phyloP scores from a whole-genome alignment of 2,113 vertebrate genomes.

The Oryzias curvinotus region DNA sequence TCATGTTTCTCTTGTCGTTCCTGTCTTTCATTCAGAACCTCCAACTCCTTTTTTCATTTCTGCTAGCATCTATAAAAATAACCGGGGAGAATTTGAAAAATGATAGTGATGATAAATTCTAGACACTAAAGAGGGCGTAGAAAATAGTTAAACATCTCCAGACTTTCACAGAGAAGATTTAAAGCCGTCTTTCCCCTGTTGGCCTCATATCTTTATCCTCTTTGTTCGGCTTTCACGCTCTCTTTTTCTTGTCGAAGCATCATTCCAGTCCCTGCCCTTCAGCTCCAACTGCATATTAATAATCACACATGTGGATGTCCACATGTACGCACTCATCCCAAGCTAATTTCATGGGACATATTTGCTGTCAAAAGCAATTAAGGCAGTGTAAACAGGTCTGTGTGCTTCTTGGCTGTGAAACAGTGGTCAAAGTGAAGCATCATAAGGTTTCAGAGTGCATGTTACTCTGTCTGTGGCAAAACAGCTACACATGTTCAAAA shows the following conservation, averaged over 20 bases:
- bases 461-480: slow-evolving; percentile 40
- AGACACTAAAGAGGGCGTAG: slow-evolving; percentile 30
- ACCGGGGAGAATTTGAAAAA: slow-evolving; percentile 16
- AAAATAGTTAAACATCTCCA: slow-evolving; percentile 56
- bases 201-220: slow-evolving; percentile 56
- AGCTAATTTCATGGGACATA: slow-evolving; percentile 71
- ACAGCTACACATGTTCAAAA: slow-evolving; percentile 61
- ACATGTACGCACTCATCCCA: slow-evolving; percentile 26
- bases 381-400: slow-evolving; percentile 41
- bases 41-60: slow-evolving; percentile 7
- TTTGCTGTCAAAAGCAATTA: slow-evolving; percentile 69
- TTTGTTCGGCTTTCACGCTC: slow-evolving; percentile 46
- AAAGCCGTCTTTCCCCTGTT: slow-evolving; percentile 22
- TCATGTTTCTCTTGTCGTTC: slow-evolving; percentile 8
- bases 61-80: slow-evolving; percentile 34
- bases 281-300: slow-evolving; percentile 7
- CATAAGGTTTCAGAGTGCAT: slow-evolving; percentile 32
- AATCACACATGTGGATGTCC: slow-evolving; percentile 15
- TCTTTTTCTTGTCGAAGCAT: slow-evolving; percentile 35
- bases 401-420: slow-evolving; percentile 54
- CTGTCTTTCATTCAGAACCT: slow-evolving; percentile 26
- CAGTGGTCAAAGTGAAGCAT: slow-evolving; percentile 58
- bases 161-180: slow-evolving; percentile 51
- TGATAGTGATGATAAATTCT: slow-evolving; percentile 38
- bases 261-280: slow-evolving; percentile 11